phyloP scores from a whole-genome alignment of 2,888 invertebrate genomes.

The Noctua pronuba region DNA sequence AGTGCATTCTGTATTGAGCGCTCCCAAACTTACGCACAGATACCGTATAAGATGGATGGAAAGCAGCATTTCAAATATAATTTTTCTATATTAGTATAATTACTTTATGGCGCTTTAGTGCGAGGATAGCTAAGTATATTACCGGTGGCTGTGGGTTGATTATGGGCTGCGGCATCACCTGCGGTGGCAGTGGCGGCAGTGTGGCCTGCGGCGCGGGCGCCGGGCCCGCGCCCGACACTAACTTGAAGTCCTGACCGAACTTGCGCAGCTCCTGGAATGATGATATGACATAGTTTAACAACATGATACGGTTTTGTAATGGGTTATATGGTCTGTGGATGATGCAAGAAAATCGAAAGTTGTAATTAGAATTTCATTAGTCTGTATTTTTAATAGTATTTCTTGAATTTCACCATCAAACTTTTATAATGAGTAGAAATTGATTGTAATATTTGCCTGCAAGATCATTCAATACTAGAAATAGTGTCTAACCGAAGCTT shows the following conservation, averaged over 20 bases:
- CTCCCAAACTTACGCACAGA: too few species aligned
- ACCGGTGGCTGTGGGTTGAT: conserved; percentile 67
- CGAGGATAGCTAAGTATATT: background rate
- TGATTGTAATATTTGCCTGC: background rate
- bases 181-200: conserved; percentile 67
- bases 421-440: background rate
- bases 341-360: background rate
- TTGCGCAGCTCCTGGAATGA: conserved; percentile 92
- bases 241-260: conserved; percentile 95
- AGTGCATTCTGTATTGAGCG: too few species aligned
- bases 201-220: conserved; percentile 68
- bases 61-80: background rate
- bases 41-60: background rate
- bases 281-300: background rate
- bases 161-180: conserved; percentile 58
- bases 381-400: too few species aligned
- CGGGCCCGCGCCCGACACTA: conserved; percentile 82
- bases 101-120: background rate
- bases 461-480: background rate
- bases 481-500: background rate
- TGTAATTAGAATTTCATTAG: background rate
- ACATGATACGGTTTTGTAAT: background rate
- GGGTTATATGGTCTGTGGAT: background rate
- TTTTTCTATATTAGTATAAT: background rate
- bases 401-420: background rate